phyloP scores from a whole-genome alignment of 1,140 invertebrate species.

The Zaprionus tsacasi region DNA sequence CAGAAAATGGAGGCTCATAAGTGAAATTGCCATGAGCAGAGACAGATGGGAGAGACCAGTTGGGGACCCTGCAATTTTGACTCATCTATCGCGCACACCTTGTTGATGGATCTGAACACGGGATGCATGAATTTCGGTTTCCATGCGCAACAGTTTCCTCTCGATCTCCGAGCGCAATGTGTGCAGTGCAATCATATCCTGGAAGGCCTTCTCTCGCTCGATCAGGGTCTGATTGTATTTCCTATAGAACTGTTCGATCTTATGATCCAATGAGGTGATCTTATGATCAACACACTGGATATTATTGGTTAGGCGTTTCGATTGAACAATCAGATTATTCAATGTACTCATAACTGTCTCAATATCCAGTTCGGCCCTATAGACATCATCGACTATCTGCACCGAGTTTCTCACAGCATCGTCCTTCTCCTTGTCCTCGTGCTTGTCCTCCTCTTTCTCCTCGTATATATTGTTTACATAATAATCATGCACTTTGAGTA shows the following conservation, averaged over 20 bases:
- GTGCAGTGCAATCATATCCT: constrained; percentile 33
- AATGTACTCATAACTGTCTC: constrained; percentile 7
- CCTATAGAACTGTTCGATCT: constrained; percentile 22
- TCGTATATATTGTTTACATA: constrained; percentile 20
- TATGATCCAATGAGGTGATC: constrained; percentile 11
- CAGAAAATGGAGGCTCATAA: constrained; percentile 19
- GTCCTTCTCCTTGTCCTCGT: too few relatives aligned
- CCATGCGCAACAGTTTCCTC: constrained; percentile 36
- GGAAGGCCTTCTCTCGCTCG: constrained; percentile 28
- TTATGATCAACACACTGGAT: constrained; percentile 12
- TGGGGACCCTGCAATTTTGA: constrained; percentile 15
- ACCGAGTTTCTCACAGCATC: background rate
- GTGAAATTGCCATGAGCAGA: constrained; percentile 21
- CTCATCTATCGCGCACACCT: constrained; percentile 20
- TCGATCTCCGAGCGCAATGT: constrained; percentile 40
- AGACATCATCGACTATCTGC: background rate
- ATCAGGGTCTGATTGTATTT: constrained; percentile 18
- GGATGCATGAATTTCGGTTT: constrained; percentile 33
- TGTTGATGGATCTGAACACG: background rate
- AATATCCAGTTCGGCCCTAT: background rate
- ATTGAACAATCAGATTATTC: background rate
- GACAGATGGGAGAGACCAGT: background rate
- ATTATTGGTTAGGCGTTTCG: background rate
- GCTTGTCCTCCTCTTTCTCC: background rate
- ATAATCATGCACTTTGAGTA: constrained; percentile 42